Evolutionary conservation across 2,113 vertebrate genomes (phyloP), one percentile per base, ranked within the genome.

Genomic region (Zingel zingel): DNA sequence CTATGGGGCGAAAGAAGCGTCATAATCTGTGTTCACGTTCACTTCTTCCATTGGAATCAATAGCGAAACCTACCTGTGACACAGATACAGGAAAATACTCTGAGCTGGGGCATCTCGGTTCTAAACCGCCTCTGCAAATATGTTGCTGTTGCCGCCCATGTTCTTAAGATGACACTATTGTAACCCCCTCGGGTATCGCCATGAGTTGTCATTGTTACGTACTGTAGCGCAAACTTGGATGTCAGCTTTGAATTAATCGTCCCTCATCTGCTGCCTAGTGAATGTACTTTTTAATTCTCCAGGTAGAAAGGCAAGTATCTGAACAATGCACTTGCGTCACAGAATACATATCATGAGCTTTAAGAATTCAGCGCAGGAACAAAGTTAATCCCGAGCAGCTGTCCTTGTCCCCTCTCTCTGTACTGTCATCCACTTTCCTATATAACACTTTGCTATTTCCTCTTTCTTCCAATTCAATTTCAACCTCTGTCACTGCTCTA

Each of bases 381-480:
- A 79, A 74, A 47, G 43, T 69, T 59, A 62, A 67, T 73, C 79
- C 48, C 54, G 36, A 48, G 77, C 87, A 65, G 65, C 65, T 73
- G 76, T 70, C 79, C 84, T 18, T 72, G 84, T 82, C 74, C 66
- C 39, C 54, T 39, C 53, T 56, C 67, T 67, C 64, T 77, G 51
- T 68, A 1, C 79, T 73, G 81, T 77, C 89, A 65, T 89, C 80
- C 78, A 58, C 75, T 75, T 73, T 86, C 76, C 82, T 50, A 51
- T 75, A 79, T 56, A 87, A 80, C 87, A 76, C 50, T 56, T 50
- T 62, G 77, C 88, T 57, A 88, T 91, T 91, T 94, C 89, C 90
- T 89, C 85, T 50, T 79, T 78, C 82, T 74, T 87, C 83, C 83
- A 86, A 76, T 88, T 92, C 88, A 88, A 80, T 92, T 90, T 88